Conservation (phyloP, 2,113 vertebrate genomes). For the Rattus rattus region DNA sequence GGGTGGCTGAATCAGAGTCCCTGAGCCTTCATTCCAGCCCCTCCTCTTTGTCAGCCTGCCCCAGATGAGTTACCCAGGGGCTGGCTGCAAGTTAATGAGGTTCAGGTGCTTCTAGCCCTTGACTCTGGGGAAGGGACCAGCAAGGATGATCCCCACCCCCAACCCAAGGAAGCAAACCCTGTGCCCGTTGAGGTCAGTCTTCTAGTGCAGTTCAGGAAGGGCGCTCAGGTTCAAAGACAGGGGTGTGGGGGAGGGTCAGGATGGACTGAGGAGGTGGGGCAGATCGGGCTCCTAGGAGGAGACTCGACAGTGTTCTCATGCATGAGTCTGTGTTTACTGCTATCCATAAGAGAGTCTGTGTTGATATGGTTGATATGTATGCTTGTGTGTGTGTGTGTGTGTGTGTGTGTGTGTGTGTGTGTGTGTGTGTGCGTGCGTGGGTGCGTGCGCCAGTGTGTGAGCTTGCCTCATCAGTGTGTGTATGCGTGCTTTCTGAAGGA, state of each 20-base stretch:
- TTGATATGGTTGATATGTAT: no score
- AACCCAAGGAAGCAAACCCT: not conserved
- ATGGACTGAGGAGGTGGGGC: not conserved
- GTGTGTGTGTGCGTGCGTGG: no score
- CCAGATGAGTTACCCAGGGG: not conserved
- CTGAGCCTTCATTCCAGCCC: not conserved
- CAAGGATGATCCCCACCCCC: not conserved
- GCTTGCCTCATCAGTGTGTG: not conserved
- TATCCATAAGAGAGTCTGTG: not conserved
- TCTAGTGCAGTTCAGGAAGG: not conserved
- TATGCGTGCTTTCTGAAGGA: not conserved
- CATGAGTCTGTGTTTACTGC: not conserved
- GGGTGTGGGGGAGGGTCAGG: not conserved
- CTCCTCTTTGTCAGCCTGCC: not conserved
- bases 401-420: fast-evolving
- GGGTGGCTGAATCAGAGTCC: not conserved
- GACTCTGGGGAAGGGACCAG: not conserved
- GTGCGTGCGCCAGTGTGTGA: no score
- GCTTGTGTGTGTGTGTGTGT: no score
- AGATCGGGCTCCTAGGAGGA: not conserved
- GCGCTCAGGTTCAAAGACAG: not conserved
- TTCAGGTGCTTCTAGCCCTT: not conserved
- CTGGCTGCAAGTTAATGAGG: conserved; percentile 40
- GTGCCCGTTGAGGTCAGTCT: not conserved
- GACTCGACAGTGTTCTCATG: fast-evolving